phyloP scores from a whole-genome alignment of 2,113 vertebrate genomes.

The Thryonomys swinderianus region DNA sequence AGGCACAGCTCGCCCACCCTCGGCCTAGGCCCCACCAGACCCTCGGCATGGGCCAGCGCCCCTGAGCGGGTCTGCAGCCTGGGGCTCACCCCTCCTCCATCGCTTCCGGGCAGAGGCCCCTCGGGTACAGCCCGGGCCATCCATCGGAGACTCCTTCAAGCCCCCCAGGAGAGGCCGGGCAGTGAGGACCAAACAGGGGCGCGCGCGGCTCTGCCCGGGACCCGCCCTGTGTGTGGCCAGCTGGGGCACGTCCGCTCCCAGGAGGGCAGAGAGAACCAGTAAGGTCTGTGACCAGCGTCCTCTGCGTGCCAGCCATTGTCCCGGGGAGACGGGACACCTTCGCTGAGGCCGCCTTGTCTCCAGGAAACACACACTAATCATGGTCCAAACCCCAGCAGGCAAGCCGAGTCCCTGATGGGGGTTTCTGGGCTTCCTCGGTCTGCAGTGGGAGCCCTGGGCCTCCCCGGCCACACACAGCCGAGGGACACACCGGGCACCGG shows the following conservation, averaged over 20 bases:
- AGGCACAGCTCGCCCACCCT: background rate
- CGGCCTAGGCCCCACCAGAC: background rate
- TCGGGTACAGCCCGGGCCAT: background rate
- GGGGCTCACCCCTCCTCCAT: background rate
- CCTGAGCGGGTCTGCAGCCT: background rate
- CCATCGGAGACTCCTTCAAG: background rate
- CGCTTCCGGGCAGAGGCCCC: background rate
- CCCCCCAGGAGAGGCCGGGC: background rate
- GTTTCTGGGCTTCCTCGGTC: background rate
- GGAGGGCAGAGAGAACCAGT: background rate
- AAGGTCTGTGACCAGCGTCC: background rate
- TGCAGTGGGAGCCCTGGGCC: background rate
- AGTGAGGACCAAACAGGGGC: background rate
- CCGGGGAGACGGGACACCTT: background rate
- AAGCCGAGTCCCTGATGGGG: background rate
- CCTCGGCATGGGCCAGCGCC: background rate
- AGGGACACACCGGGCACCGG: background rate
- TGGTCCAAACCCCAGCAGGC: background rate
- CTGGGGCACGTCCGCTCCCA: background rate
- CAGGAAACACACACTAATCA: background rate
- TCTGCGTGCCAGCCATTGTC: background rate
- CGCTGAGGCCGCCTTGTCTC: background rate
- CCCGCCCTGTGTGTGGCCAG: background rate
- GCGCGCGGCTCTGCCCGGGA: background rate
- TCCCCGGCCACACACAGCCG: background rate